A percentile compares a stretch with the other conserved stretches of the same genome.
Conservation (phyloP, 2,797 vertebrate species). For the Clamator glandarius region DNA sequence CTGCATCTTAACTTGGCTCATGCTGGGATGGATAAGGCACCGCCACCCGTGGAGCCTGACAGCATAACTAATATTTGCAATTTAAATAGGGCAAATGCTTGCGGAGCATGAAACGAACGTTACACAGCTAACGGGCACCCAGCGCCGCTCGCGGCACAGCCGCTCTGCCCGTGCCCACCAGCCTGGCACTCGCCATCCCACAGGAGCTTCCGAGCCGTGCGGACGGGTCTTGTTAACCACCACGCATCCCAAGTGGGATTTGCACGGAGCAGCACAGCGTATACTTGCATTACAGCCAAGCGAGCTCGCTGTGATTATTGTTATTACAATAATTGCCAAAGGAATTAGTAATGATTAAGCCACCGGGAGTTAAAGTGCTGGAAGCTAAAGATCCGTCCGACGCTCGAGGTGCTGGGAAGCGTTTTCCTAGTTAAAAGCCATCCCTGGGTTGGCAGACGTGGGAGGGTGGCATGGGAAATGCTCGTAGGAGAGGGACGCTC, state of each 20-base stretch:
- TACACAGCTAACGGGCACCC: not conserved
- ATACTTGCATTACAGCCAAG: not conserved
- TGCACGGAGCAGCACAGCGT: not conserved
- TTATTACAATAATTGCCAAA: not conserved
- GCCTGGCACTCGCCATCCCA: accelerated
- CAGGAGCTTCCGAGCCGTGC: not conserved
- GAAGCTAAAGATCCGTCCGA: too few relatives aligned
- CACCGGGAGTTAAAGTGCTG: too few relatives aligned
- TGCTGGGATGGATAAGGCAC: not conserved
- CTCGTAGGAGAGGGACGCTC: too few relatives aligned
- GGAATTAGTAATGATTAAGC: too few relatives aligned
- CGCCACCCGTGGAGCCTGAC: not conserved
- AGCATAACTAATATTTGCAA: not conserved
- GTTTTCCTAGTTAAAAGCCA: too few relatives aligned
- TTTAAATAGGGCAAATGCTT: not conserved
- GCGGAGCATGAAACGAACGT: not conserved
- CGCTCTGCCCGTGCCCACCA: too few relatives aligned
- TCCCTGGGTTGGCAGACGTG: too few relatives aligned
- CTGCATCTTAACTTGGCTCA: not conserved
- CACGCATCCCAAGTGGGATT: not conserved
- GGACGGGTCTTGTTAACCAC: not conserved
- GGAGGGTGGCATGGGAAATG: too few relatives aligned
- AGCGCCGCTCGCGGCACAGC: too few relatives aligned
- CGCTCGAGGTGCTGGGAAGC: too few relatives aligned
- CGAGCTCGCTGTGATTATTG: not conserved